Conservation (phyloP, 1,140 invertebrate species). For the Oncopeltus fasciatus region DNA sequence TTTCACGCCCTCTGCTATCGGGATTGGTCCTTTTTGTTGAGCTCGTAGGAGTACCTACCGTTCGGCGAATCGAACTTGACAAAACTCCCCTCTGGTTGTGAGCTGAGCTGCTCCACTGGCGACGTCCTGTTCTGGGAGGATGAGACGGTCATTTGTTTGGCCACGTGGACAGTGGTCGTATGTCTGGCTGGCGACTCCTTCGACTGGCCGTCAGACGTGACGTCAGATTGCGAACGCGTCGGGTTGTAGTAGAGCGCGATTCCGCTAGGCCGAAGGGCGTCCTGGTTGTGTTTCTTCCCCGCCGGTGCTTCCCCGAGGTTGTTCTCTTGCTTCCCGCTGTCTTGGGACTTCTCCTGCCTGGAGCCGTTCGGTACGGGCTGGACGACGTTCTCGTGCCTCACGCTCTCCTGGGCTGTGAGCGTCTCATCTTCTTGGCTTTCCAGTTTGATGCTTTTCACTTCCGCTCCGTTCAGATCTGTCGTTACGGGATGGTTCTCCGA, state of each 20-base stretch:
- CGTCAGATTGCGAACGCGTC: too few relatives aligned
- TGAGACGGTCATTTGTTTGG: too few relatives aligned
- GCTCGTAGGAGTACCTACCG: not conserved
- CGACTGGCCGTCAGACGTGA: too few relatives aligned
- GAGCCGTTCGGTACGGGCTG: not conserved
- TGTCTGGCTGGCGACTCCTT: too few relatives aligned
- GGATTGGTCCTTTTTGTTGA: not conserved
- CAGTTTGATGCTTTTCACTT: not conserved
- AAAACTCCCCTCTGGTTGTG: not conserved
- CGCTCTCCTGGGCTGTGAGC: not conserved
- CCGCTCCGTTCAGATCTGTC: not conserved
- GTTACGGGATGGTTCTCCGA: not conserved
- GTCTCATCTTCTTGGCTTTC: conserved; percentile 5
- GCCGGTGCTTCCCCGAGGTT: not conserved
- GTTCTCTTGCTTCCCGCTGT: not conserved
- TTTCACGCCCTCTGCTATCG: not conserved
- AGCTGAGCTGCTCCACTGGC: not conserved
- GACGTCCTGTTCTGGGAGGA: not conserved
- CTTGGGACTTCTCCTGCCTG: not conserved
- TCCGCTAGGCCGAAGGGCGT: not conserved
- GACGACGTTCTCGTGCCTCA: not conserved
- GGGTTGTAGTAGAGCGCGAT: conserved; percentile 17
- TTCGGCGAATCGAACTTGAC: not conserved
- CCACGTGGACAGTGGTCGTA: too few relatives aligned
- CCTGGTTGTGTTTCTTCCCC: not conserved